phyloP scores from a whole-genome alignment of 2,797 vertebrate genomes.

The Florisuga fusca region DNA sequence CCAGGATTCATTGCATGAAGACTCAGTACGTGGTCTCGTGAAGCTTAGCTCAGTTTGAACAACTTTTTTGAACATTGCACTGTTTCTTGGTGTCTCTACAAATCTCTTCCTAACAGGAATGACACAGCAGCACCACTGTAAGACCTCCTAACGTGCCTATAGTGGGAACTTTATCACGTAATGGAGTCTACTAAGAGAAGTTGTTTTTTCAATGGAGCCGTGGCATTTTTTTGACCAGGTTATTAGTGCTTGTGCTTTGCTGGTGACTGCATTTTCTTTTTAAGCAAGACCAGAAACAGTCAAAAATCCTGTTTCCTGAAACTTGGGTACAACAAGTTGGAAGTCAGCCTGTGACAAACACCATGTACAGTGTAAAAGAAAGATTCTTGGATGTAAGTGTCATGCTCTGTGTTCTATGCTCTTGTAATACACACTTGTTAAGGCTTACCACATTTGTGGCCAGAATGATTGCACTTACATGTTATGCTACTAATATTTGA shows the following conservation, averaged over 20 bases:
- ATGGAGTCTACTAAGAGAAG: slow-evolving; percentile 48
- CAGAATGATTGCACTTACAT: slow-evolving; percentile 68
- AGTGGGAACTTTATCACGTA: slow-evolving; percentile 31
- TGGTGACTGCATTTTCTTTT: slow-evolving; percentile 36
- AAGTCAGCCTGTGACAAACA: slow-evolving; percentile 40
- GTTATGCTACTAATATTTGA: slow-evolving; percentile 77
- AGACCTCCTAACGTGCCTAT: slow-evolving; percentile 49
- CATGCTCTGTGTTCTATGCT: slow-evolving; percentile 60
- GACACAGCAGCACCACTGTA: slow-evolving; percentile 49
- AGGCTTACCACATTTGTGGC: slow-evolving; percentile 56
- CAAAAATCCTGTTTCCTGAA: slow-evolving; percentile 18
- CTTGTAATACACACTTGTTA: slow-evolving; percentile 56
- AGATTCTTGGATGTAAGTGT: slow-evolving; percentile 52
- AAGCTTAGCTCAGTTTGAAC: slow-evolving; percentile 98
- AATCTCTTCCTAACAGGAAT: slow-evolving; percentile 8
- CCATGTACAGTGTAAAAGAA: slow-evolving; percentile 60
- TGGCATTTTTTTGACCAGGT: slow-evolving; percentile 26
- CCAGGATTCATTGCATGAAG: slow-evolving; percentile 97
- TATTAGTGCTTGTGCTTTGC: slow-evolving; percentile 35
- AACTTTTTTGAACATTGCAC: background rate
- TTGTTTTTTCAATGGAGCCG: slow-evolving; percentile 45
- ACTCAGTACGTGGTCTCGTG: slow-evolving; percentile 94
- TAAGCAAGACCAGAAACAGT: slow-evolving; percentile 26
- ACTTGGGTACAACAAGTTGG: background rate
- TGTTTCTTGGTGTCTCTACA: background rate